Evolutionary conservation across 1,140 invertebrate species (phyloP).

Genomic region (Maniola jurtina): DNA sequence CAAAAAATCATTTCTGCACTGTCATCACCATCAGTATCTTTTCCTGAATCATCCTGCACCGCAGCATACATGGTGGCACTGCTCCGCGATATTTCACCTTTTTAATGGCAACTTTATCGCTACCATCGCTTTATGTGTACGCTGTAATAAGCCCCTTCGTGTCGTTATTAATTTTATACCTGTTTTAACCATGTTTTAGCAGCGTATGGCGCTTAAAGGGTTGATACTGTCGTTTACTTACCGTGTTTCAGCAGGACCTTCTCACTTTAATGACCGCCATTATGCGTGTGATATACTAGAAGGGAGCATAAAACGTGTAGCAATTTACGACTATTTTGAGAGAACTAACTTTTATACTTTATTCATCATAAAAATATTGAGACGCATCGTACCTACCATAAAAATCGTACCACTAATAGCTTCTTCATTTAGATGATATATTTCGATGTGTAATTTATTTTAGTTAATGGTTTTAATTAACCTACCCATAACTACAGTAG

Average conservation of each 20-base stretch:
- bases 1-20: not conserved
- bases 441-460: constrained; percentile 20
- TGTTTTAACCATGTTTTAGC: constrained; percentile 31
- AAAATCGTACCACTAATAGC: constrained; percentile 12
- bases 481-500: constrained; percentile 16
- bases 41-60: constrained; percentile 12
- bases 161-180: constrained; percentile 38
- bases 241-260: constrained; percentile 1
- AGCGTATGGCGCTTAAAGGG: constrained; percentile 13
- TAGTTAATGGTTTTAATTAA: constrained; percentile 25
- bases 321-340: constrained; percentile 10
- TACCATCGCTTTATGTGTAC: constrained; percentile 24
- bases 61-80: constrained; percentile 23
- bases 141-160: constrained; percentile 29
- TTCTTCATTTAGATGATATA: constrained; percentile 8
- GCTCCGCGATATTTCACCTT: constrained; percentile 25
- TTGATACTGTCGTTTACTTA: constrained; percentile 15
- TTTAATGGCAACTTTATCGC: constrained; percentile 32
- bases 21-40: constrained; percentile 24
- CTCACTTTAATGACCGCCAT: constrained; percentile 12
- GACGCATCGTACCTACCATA: not conserved
- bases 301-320: not conserved
- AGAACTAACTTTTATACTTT: constrained; percentile 11
- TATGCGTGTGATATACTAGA: constrained; percentile 12
- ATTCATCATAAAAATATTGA: constrained; percentile 13